Base-by-base conservation (phyloP, 2,797 vertebrate species). In the Smutsia gigantea region DNA sequence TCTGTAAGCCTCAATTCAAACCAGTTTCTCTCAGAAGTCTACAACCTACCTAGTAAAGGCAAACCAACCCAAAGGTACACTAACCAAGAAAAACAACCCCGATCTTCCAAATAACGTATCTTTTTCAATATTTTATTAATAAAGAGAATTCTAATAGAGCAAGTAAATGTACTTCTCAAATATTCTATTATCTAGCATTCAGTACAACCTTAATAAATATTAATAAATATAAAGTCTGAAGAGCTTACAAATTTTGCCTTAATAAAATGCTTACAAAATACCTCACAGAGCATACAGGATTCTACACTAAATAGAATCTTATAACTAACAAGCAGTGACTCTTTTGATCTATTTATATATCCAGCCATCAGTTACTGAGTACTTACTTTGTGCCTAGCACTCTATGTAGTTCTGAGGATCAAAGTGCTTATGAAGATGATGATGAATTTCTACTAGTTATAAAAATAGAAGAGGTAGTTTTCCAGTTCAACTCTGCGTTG, bases 61-160 rank as follows among this genome's bases (percentile, higher is more conserved):
- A 89, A 64, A 92, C 59, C 34, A 71, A 68, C 31, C 12, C 34
- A 37, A 85, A 7, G 1, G 0, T 87, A 72, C 87, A 15, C 63
- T 94, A 49, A 49, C 59, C 84, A 94, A 93, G 79, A 83, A 91
- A 83, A 19, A 42, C 31, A 61, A 31, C 25, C 34, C 53, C 27
- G 42, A 4, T 92, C n/a, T 95, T 95, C 39, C n/a, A 81, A 71
- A 15, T 69, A 57, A 55, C 9, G 8, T 51, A 31, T 69, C 17
- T 75, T 94, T 95, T 93, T 83, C 72, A 87, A 11, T 79, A 92
- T 19, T 93, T 88, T 31, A 90, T 88, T 31, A 90, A 37, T 75
- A 63, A 92, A 84, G 61, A 86, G 81, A 83, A 68, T 66, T 74
- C 68, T 89, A 82, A 12, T 84, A 90, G 25, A 79, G 57, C 82